These are phyloP conservation scores for Lota lota DNA, from an alignment of 2,113 vertebrate genomes.

Conservation along the genomic window DNA sequence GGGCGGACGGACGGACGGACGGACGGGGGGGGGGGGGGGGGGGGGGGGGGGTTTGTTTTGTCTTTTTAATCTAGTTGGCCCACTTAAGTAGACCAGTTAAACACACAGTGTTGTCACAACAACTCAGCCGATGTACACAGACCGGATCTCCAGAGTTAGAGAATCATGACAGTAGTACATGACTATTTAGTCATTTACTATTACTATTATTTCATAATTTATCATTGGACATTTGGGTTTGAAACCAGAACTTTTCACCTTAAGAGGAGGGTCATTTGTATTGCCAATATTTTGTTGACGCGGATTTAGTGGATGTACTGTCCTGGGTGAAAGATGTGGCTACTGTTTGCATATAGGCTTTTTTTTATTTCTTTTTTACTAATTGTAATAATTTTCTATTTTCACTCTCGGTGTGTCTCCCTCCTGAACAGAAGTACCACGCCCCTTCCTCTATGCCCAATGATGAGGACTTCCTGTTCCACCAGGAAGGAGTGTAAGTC, in stretches of 20 bases:
- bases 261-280: neutral
- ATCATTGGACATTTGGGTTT: neutral
- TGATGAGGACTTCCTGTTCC: slow-evolving; percentile 83
- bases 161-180: too few relatives aligned
- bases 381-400: neutral
- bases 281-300: too few relatives aligned
- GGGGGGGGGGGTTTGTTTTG: neutral
- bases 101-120: slow-evolving; percentile 58
- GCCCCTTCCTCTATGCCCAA: slow-evolving; percentile 81
- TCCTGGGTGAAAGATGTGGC: too few relatives aligned
- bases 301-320: too few relatives aligned
- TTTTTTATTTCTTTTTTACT: too few relatives aligned
- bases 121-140: slow-evolving; percentile 9
- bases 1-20: neutral
- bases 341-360: too few relatives aligned
- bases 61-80: slow-evolving; percentile 18
- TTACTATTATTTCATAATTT: too few relatives aligned
- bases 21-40: neutral
- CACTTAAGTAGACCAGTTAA: slow-evolving; percentile 57
- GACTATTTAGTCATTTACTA: too few relatives aligned
- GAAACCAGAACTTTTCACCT: neutral
- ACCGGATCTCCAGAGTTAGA: too few relatives aligned
- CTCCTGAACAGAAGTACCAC: slow-evolving; percentile 84
- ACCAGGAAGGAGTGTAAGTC: slow-evolving; percentile 85
- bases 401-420: slow-evolving; percentile 21